These are phyloP conservation scores for Miniopterus natalensis DNA, from an alignment of 2,113 vertebrate genomes.

Conservation along the genomic window DNA sequence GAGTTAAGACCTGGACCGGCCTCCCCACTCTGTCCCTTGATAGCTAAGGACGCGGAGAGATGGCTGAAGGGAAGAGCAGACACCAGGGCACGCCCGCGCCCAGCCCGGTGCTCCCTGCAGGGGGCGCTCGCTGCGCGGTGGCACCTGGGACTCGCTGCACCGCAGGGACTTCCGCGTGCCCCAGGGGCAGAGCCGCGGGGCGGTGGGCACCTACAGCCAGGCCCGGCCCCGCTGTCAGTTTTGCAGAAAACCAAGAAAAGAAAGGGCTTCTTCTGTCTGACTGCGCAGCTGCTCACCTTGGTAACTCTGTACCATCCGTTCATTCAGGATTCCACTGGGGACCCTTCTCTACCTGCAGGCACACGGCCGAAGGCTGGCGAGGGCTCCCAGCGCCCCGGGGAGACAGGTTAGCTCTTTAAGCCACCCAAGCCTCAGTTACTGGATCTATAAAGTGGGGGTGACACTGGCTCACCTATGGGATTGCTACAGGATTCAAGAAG, in stretches of 20 bases:
- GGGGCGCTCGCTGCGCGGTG: not conserved
- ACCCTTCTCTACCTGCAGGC: not conserved
- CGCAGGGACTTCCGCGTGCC: fast-evolving
- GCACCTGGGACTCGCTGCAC: not conserved
- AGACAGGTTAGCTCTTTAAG: not conserved
- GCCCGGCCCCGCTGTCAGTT: not conserved
- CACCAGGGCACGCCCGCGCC: no score
- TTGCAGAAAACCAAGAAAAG: not conserved
- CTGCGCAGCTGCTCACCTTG: fast-evolving
- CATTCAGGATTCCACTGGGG: fast-evolving
- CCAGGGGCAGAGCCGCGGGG: not conserved
- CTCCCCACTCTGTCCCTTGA: not conserved
- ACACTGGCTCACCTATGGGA: not conserved
- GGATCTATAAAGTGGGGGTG: not conserved
- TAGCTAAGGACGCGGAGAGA: not conserved
- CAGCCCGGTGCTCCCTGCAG: fast-evolving
- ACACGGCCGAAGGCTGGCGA: not conserved
- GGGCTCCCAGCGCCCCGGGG: fast-evolving
- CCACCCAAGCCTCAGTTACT: not conserved
- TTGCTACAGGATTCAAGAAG: not conserved
- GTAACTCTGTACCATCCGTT: not conserved
- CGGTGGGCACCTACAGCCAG: fast-evolving
- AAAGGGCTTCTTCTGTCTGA: not conserved
- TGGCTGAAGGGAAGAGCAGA: no score
- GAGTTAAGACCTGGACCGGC: not conserved